Evolutionary conservation across 35 echinoderm and acorn worm genomes (phyloP), one percentile per base, ranked within the genome.

Genomic region (Ophioderma brevispina): DNA sequence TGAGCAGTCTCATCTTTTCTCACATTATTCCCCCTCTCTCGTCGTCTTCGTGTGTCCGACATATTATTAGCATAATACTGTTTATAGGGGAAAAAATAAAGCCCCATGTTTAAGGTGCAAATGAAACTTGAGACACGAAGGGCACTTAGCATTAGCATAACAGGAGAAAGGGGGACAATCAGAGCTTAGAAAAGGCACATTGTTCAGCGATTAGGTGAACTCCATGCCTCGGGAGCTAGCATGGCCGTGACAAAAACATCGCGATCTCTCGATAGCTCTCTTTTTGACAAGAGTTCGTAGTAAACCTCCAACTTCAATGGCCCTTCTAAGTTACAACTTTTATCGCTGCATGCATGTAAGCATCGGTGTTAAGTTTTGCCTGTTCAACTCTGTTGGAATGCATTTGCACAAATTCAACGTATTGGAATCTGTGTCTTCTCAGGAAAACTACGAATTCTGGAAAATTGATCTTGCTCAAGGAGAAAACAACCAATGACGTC

Each of bases 161-260:
- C 10, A 70, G 59, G 5, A 70, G 59, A 70, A 70, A 70, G n/a
- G 28, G 59, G 59, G 59, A 30, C 28, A 25, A 70, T 25, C 59
- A 70, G 17, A 8, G 41, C 41, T 4, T 46, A 46, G 41, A 46
- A 70, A 13, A 70, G 59, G 59, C 59, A 70, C 59, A 70, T 70
- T 70, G 59, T 70, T 70, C n/a, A 25, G 17, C 59, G 59, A 70
- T 70, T 70, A 70, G 59, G 59, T 70, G 59, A 70, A 70, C 59
- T 70, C 59, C 28, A 25, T 70, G 59, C 59, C 59, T 70, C 28
- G n/a, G 59, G 59, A 70, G 4, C 5, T 30, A 30, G 59, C 59
- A 70, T 70, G 59, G 28, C 59, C 59, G 59, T 70, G 59, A 70
- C 59, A 70, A 70, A 70, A 70, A 70, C 59, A 70, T 70, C 59